Evolutionary conservation across 2,888 invertebrate species (phyloP).

Genomic region (Lampropteryx suffumata): DNA sequence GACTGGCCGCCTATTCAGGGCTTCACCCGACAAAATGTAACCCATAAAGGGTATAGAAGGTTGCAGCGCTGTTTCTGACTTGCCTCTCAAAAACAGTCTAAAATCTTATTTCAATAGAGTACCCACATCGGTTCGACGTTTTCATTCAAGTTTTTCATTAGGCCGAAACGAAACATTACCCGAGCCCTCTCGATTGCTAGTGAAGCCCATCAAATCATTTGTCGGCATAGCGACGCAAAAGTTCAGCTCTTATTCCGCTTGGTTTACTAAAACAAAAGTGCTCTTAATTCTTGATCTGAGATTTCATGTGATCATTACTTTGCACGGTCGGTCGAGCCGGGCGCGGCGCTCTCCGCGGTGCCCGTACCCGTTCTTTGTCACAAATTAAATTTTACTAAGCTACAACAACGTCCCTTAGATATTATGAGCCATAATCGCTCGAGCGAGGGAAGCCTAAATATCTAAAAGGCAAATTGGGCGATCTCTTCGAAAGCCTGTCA

Average conservation of each 20-base stretch:
- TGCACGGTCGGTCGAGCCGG: constrained; percentile 61
- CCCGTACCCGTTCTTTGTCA: constrained; percentile 50
- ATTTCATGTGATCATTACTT: constrained; percentile 72
- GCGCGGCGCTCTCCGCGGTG: constrained; percentile 41
- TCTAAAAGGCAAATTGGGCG: constrained; percentile 53
- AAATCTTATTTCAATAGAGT: constrained; percentile 52
- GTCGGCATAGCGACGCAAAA: constrained; percentile 71
- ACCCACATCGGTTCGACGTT: constrained; percentile 35
- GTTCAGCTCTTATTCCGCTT: constrained; percentile 74
- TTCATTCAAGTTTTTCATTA: constrained; percentile 53
- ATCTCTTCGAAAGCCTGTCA: constrained; percentile 49
- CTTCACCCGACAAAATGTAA: constrained; percentile 67
- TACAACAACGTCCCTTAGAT: constrained; percentile 53
- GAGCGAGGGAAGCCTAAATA: constrained; percentile 46
- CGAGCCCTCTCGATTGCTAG: constrained; percentile 57
- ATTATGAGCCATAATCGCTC: constrained; percentile 56
- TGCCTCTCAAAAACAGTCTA: constrained; percentile 52
- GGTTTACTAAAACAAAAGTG: constrained; percentile 74
- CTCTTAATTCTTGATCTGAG: constrained; percentile 73
- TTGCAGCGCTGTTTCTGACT: constrained; percentile 60
- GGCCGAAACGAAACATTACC: constrained; percentile 62
- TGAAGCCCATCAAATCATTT: constrained; percentile 75
- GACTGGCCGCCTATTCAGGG: constrained; percentile 74
- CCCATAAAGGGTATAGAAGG: constrained; percentile 69
- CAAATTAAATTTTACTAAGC: constrained; percentile 64